Evolutionary conservation across 2,888 invertebrate genomes (phyloP), one percentile per base, ranked within the genome.

Genomic region (Tortrix viridana): DNA sequence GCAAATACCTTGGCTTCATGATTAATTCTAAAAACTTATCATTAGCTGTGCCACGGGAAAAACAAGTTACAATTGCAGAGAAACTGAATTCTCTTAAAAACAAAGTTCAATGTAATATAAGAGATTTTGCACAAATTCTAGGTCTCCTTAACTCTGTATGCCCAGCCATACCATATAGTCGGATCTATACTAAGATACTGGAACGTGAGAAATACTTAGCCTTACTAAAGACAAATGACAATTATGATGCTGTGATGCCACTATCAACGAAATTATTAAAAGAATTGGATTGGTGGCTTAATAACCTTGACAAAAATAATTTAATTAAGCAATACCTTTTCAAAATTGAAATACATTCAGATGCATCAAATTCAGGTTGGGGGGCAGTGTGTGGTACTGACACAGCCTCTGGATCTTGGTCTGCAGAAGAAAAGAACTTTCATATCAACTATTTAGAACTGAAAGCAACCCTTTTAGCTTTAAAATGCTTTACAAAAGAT

Each of bases 121-220:
- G 60, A 53, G 37, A 50, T n/a, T 65, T 67, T 22, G 48, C 64
- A 12, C 60, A 60, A 46, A 9, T 62, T 6, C 5, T 67, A n/a
- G 67, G 65, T 5, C 18, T 22, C 5, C 41, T 67, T 9, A 53
- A 9, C 1, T 62, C 62, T 12, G 46, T 53, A n/a, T 59, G 60
- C 23, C 66, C 64, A 48, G 61, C 65, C 0, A 19, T 66, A 1
- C 22, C 48, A 7, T 66, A 59, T 52, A 64, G 61, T 9, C 43
- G 52, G 53, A 12, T 67, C 1, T 67, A 67, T 32, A 67, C 59
- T 6, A 65, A 67, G 22, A 5, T 50, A 32, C 22, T 65, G 12
- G 65, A 67, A 32, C 52, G 67, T 2, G 26, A 26, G 26, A 26
- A 26, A 9, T 26, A 26, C 7, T 26, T 26, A 2, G 26, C 26